Evolutionary conservation across 2,888 invertebrate species (phyloP).

Genomic region (Hypomecis punctinalis): DNA sequence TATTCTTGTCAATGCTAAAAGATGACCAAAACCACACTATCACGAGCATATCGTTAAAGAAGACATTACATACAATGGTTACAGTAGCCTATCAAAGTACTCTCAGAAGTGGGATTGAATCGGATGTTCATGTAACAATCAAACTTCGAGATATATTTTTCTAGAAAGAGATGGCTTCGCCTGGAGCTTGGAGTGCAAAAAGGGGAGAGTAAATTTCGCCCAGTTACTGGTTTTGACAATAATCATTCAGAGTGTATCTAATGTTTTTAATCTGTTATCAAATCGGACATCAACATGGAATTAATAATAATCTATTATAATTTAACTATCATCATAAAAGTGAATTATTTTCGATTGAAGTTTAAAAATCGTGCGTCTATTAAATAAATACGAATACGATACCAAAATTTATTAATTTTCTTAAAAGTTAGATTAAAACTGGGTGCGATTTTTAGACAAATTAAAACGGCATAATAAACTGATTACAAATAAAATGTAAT

Average conservation of each 20-base stretch:
- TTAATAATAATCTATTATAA: conserved; percentile 31
- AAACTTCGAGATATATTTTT: too few relatives aligned
- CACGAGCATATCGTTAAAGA: too few relatives aligned
- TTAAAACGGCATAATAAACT: conserved; percentile 18
- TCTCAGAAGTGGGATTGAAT: too few relatives aligned
- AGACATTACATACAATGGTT: too few relatives aligned
- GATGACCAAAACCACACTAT: too few relatives aligned
- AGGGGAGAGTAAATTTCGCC: too few relatives aligned
- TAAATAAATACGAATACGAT: conserved; percentile 22
- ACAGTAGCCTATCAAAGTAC: too few relatives aligned
- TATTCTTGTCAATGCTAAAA: too few relatives aligned
- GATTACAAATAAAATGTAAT: conserved; percentile 33
- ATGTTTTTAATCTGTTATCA: conserved; percentile 22
- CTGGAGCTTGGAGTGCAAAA: too few relatives aligned
- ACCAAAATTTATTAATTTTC: conserved; percentile 19
- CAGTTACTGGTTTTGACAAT: too few relatives aligned
- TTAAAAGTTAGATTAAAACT: conserved; percentile 34
- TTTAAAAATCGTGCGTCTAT: conserved; percentile 41
- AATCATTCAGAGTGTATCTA: neutral
- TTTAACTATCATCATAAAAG: conserved; percentile 35
- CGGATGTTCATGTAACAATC: too few relatives aligned
- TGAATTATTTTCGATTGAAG: conserved; percentile 41
- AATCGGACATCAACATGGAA: conserved; percentile 24
- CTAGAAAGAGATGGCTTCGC: too few relatives aligned
- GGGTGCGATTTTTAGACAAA: conserved; percentile 29